A percentile compares a stretch with the other conserved stretches of the same genome.
Evolutionary conservation across 2,888 invertebrate genomes (phyloP).

Genomic region (Apodemia mormo): DNA sequence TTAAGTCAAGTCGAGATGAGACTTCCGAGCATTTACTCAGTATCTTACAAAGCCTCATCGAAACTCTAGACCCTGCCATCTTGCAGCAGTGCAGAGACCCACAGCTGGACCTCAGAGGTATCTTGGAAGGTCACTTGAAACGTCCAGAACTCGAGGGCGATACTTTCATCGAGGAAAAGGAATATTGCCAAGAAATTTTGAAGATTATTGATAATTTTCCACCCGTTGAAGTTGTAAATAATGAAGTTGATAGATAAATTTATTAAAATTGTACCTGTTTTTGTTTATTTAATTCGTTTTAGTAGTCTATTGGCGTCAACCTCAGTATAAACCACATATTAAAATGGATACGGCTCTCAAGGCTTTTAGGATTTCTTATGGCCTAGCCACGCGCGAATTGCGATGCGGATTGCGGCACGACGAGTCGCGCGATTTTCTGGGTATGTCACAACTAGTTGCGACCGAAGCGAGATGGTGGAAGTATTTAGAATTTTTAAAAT

Average conservation of each 20-base stretch:
- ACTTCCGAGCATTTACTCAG: constrained; percentile 61
- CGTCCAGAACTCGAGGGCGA: constrained; percentile 50
- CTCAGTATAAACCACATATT: too few relatives aligned
- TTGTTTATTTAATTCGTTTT: neutral
- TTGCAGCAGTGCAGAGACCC: constrained; percentile 52
- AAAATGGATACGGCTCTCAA: too few relatives aligned
- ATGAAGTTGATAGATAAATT: constrained; percentile 56
- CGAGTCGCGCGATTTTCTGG: too few relatives aligned
- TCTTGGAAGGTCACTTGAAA: constrained; percentile 48
- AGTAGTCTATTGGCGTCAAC: too few relatives aligned
- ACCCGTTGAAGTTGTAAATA: constrained; percentile 35
- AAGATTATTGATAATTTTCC: constrained; percentile 42
- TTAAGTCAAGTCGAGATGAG: constrained; percentile 48
- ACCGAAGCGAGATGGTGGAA: too few relatives aligned
- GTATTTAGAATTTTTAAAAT: too few relatives aligned
- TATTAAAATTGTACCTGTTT: neutral
- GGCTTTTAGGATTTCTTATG: too few relatives aligned
- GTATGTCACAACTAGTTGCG: too few relatives aligned
- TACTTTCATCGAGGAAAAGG: constrained; percentile 56
- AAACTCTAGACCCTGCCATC: constrained; percentile 43
- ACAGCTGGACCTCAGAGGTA: constrained; percentile 43
- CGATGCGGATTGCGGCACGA: too few relatives aligned
- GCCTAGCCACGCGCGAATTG: too few relatives aligned
- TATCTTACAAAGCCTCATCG: constrained; percentile 49
- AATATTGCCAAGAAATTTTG: constrained; percentile 50